Percentiles rank a stretch among this genome's conserved stretches.
Evolutionary conservation across 2,113 vertebrate species (phyloP).

Genomic region (Rhipidura dahli): DNA sequence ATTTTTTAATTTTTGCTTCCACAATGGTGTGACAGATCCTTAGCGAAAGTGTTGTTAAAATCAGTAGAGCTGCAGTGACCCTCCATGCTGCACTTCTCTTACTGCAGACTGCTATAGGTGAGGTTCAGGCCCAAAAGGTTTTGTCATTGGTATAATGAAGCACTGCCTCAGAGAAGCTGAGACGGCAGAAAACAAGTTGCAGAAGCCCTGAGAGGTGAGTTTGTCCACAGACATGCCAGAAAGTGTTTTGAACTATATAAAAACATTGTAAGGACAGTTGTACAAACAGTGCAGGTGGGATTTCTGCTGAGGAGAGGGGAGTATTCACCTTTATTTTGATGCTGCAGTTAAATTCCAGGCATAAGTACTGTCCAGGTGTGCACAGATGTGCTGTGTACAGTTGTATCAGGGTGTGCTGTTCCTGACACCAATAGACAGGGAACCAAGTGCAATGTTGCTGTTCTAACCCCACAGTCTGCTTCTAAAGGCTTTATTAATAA

Average conservation of each 20-base stretch:
- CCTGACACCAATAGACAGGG: neutral
- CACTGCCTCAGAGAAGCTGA: neutral
- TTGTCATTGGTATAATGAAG: neutral
- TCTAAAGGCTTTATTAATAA: constrained; percentile 49
- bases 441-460: neutral
- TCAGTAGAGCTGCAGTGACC: neutral
- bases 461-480: neutral
- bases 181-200: neutral
- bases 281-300: neutral
- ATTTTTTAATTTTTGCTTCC: neutral
- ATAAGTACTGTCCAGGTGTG: neutral
- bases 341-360: neutral
- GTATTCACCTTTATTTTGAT: neutral
- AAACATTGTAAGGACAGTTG: neutral
- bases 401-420: neutral
- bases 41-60: neutral
- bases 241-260: neutral
- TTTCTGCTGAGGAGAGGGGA: neutral
- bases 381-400: neutral
- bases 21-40: neutral
- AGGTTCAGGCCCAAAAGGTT: neutral
- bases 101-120: neutral
- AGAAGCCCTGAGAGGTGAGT: neutral
- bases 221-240: neutral
- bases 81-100: neutral